Percentiles rank a stretch among this genome's conserved stretches.
phyloP scores from a whole-genome alignment of 2,797 vertebrate species.

The Channallabes apus region DNA sequence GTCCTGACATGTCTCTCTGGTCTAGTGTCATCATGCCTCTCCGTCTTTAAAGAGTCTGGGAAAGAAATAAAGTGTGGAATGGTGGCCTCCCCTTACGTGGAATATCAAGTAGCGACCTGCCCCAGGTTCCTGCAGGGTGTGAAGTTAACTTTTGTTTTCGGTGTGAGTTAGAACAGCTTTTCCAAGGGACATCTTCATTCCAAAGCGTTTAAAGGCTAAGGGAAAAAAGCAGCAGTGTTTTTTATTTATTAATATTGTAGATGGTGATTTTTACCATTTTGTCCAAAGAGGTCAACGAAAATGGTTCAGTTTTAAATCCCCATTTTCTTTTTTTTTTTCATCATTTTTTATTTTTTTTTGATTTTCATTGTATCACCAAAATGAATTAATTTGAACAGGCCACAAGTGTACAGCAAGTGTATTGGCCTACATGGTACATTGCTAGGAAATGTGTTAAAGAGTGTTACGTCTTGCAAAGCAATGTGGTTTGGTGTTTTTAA shows the following conservation, averaged over 20 bases:
- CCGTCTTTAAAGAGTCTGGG: slow-evolving; percentile 73
- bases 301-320: slow-evolving; percentile 63
- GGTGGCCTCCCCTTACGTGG: slow-evolving; percentile 59
- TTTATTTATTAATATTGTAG: slow-evolving; percentile 61
- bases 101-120: slow-evolving; percentile 67
- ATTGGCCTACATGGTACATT: slow-evolving; percentile 63
- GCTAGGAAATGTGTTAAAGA: slow-evolving; percentile 67
- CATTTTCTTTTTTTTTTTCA: slow-evolving; percentile 47
- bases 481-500: slow-evolving; percentile 69
- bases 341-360: slow-evolving; percentile 20
- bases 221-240: slow-evolving; percentile 64
- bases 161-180: slow-evolving; percentile 66
- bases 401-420: slow-evolving; percentile 68
- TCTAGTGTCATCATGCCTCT: slow-evolving; percentile 74
- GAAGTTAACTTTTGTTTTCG: slow-evolving; percentile 67
- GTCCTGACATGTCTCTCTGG: slow-evolving; percentile 75
- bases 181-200: slow-evolving; percentile 76
- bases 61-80: slow-evolving; percentile 69
- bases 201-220: slow-evolving; percentile 76
- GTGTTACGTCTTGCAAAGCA: slow-evolving; percentile 68
- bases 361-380: slow-evolving; percentile 62
- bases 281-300: slow-evolving; percentile 79
- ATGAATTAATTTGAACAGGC: slow-evolving; percentile 63
- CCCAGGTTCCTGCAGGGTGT: slow-evolving; percentile 71
- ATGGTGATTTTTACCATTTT: slow-evolving; percentile 69